These are phyloP conservation scores for Pyrgilauda ruficollis DNA, from an alignment of 2,113 vertebrate species.

Conservation along the genomic window DNA sequence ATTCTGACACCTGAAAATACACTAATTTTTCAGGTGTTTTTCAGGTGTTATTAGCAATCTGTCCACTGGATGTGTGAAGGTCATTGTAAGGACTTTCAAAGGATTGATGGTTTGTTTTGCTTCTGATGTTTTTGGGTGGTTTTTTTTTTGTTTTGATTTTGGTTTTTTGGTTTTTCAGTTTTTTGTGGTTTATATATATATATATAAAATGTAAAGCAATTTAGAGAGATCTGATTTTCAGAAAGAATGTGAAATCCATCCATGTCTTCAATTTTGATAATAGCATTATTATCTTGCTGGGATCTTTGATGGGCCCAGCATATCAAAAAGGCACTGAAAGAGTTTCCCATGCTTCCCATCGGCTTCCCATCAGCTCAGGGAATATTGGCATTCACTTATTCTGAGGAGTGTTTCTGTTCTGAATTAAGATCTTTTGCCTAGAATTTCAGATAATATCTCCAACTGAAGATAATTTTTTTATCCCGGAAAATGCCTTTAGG, in stretches of 20 bases:
- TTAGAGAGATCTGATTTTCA: background rate
- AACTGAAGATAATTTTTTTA: background rate
- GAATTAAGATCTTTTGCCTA: background rate
- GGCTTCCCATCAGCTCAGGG: background rate
- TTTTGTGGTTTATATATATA: background rate
- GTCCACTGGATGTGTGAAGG: background rate
- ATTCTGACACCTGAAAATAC: background rate
- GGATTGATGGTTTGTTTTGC: background rate
- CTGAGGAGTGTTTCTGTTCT: background rate
- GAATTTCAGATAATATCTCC: background rate
- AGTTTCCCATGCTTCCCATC: background rate
- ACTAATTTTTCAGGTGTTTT: background rate
- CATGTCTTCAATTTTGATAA: background rate
- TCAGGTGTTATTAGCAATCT: background rate
- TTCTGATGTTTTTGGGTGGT: background rate
- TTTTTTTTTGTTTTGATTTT: background rate
- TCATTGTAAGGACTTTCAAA: background rate
- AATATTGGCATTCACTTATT: background rate
- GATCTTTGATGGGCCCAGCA: background rate
- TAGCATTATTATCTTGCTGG: background rate
- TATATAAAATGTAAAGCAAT: background rate
- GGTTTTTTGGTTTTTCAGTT: no score
- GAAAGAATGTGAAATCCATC: background rate
- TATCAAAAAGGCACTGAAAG: background rate
- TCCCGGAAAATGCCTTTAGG: background rate